Evolutionary conservation across 2,888 invertebrate genomes (phyloP).

Genomic region (Cantharis nigra): DNA sequence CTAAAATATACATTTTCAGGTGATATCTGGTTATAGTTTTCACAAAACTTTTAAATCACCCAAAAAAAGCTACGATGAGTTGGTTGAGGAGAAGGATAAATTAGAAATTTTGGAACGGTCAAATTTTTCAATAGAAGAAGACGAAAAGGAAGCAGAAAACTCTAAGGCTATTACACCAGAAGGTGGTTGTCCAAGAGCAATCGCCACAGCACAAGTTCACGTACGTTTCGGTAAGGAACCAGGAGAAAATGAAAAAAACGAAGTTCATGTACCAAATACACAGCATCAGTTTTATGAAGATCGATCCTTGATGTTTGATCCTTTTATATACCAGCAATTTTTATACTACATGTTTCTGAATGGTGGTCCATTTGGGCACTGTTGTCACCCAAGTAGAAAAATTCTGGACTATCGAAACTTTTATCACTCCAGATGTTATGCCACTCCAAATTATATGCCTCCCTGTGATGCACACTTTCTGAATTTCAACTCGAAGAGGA

Average conservation of each 20-base stretch:
- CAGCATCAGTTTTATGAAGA: not conserved
- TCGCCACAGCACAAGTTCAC: not conserved
- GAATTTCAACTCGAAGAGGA: not conserved
- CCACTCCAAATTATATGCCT: not conserved
- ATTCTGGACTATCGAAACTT: not conserved
- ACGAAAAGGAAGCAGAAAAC: not conserved
- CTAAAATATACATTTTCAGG: not conserved
- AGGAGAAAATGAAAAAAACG: not conserved
- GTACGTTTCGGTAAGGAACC: not conserved
- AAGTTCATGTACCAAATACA: not conserved
- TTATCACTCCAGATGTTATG: not conserved
- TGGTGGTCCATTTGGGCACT: not conserved
- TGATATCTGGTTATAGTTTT: not conserved
- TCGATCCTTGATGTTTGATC: not conserved
- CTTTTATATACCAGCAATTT: not conserved
- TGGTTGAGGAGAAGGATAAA: slow-evolving; percentile 42
- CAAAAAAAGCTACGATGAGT: slow-evolving; percentile 31
- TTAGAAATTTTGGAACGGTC: slow-evolving; percentile 45
- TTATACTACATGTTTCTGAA: not conserved
- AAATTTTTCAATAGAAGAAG: slow-evolving; percentile 35
- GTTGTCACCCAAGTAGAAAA: not conserved
- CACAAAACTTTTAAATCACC: slow-evolving; percentile 41
- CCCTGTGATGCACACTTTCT: not conserved
- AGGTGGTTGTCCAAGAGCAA: not conserved
- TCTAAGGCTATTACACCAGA: not conserved